phyloP scores from a whole-genome alignment of 2,888 invertebrate species.

The Linhomoeus sp. region DNA sequence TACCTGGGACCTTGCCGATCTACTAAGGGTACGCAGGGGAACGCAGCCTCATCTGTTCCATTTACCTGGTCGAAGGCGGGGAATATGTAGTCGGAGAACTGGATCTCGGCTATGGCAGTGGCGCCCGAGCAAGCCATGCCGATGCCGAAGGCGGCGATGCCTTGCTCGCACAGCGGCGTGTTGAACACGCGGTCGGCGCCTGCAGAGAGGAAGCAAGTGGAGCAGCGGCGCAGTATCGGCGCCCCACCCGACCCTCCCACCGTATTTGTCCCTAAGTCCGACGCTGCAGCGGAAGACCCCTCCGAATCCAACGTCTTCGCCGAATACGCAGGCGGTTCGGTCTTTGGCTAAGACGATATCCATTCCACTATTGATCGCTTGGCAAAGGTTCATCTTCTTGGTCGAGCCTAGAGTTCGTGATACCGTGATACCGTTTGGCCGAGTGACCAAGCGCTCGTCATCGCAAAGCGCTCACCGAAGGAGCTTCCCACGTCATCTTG shows the following conservation, averaged over 20 bases:
- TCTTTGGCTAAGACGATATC: constrained; percentile 61
- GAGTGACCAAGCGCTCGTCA: too few species aligned
- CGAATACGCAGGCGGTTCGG: constrained; percentile 63
- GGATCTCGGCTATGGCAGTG: constrained; percentile 92
- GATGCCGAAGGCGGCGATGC: constrained; percentile 90
- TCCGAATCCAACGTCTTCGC: constrained; percentile 95
- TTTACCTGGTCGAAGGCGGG: constrained; percentile 90
- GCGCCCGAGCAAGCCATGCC: constrained; percentile 59
- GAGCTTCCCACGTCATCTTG: too few species aligned
- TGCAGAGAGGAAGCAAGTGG: constrained; percentile 11
- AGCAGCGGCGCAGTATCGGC: not conserved
- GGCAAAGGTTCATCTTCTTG: constrained; percentile 67
- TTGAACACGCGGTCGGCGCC: constrained; percentile 75
- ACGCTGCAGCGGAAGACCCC: constrained; percentile 91
- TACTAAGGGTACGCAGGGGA: too few species aligned
- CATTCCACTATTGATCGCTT: constrained; percentile 81
- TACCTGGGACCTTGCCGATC: too few species aligned
- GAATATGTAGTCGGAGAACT: constrained; percentile 96
- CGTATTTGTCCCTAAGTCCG: constrained; percentile 76
- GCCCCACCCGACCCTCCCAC: constrained; percentile 28
- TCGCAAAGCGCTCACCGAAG: too few species aligned
- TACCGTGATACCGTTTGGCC: too few species aligned
- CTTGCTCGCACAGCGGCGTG: constrained; percentile 84
- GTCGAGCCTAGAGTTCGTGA: too few species aligned
- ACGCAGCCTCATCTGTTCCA: too few species aligned